Evolutionary conservation across 2,888 invertebrate species (phyloP), one percentile per base, ranked within the genome.

Genomic region (Lasioglossum vierecki): DNA sequence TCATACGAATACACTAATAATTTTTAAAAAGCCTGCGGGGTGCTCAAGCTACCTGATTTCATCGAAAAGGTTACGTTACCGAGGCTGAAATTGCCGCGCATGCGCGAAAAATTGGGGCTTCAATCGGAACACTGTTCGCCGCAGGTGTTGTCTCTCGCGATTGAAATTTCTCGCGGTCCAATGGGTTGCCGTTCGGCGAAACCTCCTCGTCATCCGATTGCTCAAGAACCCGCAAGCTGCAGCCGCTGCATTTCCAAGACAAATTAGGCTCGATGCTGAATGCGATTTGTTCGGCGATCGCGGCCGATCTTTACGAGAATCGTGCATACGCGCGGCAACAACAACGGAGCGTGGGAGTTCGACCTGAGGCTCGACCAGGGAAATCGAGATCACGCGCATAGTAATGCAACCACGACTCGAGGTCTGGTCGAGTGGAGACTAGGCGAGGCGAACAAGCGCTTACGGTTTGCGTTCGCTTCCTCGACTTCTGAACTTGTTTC

Each of bases 341-440:
- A 81, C 76, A 79, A 57, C 71, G 79, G 83, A 88, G 88, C 88
- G 88, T 88, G 88, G 88, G 88, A 88, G 88, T 88, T 81, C 85
- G 85, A 85, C 84, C 88, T 81, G 86, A 79, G 63, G 81, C 83
- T 88, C 79, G 84, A 76, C 71, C 85, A 87, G 89, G 85, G 88
- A 89, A 89, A 89, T 88, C 88, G 88, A 86, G 88, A 88, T 88
- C 89, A 88, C 88, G 88, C 74, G 86, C 87, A 82, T 82, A 46
- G 79, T 68, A 78, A 80, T 78, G 68, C 75, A 74, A 41, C 70
- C 57, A 78, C 81, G 74, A 73, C 70, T 57, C 57, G 70, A 26
- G 26, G 60, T 15, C 57, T 18, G 22, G 11, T 2, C 22, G 73
- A 26, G 26, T 9, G 0, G 13, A 26, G 60, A 1, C 57, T 60